These are phyloP conservation scores for Willowsia nigromaculata DNA, from an alignment of 2,888 invertebrate genomes.

Conservation along the genomic window DNA sequence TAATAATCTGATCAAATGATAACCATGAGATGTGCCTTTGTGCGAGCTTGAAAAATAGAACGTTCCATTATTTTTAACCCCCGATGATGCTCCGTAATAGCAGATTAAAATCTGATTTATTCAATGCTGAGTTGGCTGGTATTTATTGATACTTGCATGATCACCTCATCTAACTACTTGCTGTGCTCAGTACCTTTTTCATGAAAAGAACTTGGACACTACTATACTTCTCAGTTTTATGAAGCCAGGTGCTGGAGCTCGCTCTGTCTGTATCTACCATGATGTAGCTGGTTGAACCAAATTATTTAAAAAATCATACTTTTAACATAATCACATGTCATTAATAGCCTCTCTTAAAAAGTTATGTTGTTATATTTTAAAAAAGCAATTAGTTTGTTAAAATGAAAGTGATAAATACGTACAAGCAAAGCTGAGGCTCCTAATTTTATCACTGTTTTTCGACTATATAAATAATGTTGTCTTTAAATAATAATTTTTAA, in stretches of 20 bases:
- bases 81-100: constrained; percentile 61
- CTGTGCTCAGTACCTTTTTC: background rate
- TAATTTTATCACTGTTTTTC: too few relatives aligned
- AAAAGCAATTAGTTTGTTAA: too few relatives aligned
- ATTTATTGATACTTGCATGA: background rate
- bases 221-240: background rate
- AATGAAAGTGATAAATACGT: too few relatives aligned
- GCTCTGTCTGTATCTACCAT: background rate
- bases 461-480: too few relatives aligned
- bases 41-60: constrained; percentile 3
- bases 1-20: constrained; percentile 54
- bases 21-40: background rate
- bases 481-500: too few relatives aligned
- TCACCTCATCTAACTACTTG: background rate
- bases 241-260: constrained; percentile 47
- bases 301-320: too few relatives aligned
- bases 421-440: too few relatives aligned
- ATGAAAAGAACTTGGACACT: background rate
- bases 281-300: too few relatives aligned
- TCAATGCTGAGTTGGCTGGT: constrained; percentile 1
- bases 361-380: too few relatives aligned
- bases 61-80: constrained; percentile 47
- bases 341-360: too few relatives aligned
- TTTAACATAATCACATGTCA: too few relatives aligned
- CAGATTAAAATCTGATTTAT: constrained; percentile 59